A percentile compares a stretch with the other conserved stretches of the same genome.
Evolutionary conservation across 2,797 vertebrate species (phyloP).

Genomic region (Sylvia borin): DNA sequence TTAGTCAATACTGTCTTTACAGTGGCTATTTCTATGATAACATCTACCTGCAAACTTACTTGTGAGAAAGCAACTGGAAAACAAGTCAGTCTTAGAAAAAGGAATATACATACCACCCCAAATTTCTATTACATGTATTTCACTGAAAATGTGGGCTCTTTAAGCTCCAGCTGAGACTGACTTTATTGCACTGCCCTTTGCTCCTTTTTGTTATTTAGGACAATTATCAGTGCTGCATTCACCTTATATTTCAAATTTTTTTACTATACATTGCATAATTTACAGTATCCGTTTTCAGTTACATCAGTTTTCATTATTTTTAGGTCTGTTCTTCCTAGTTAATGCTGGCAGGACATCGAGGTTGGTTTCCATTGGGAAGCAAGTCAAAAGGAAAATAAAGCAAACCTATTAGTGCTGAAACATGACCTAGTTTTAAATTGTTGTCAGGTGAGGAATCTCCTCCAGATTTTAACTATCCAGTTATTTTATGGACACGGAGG

Average conservation of each 20-base stretch:
- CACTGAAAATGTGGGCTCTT: neutral
- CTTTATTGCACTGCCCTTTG: neutral
- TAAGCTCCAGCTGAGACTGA: neutral
- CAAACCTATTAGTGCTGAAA: constrained; percentile 42
- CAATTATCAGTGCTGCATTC: neutral
- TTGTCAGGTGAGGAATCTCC: constrained; percentile 58
- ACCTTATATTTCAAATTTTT: neutral
- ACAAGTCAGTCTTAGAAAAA: neutral
- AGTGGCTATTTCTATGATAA: neutral
- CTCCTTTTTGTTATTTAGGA: neutral
- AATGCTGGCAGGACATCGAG: constrained; percentile 37
- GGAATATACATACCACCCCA: neutral
- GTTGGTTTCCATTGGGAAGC: constrained; percentile 59
- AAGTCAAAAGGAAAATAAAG: constrained; percentile 47
- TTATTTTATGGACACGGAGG: constrained; percentile 17
- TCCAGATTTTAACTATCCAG: neutral
- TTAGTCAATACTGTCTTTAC: neutral
- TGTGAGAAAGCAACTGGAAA: neutral
- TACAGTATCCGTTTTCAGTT: neutral
- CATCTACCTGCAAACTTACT: neutral
- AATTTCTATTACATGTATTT: neutral
- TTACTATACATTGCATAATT: neutral
- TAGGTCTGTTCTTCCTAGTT: constrained; percentile 33
- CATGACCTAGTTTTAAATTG: constrained; percentile 60
- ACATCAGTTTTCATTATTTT: constrained; percentile 6